Evolutionary conservation across 2,113 vertebrate genomes (phyloP).

Genomic region (Podiceps cristatus): DNA sequence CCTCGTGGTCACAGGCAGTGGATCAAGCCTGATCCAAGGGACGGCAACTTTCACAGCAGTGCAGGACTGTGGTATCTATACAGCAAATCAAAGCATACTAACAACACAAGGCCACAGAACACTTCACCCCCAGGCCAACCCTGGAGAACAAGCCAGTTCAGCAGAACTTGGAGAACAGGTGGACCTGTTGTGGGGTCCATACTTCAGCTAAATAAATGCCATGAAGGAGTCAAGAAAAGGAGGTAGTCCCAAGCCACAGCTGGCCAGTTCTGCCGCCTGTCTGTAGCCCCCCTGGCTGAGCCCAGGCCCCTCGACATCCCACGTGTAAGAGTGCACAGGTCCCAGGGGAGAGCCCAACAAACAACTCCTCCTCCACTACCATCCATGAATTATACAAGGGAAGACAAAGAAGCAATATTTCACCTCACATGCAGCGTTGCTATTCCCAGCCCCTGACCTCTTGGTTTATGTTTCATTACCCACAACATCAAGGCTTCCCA

Average conservation of each 20-base stretch:
- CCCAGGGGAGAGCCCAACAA: neutral
- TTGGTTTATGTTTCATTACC: neutral
- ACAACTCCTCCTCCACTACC: neutral
- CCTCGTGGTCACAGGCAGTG: neutral
- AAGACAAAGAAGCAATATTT: neutral
- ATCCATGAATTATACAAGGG: neutral
- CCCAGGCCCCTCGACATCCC: neutral
- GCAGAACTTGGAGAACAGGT: neutral
- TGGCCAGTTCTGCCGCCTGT: neutral
- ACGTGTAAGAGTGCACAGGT: fast-evolving
- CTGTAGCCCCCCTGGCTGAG: neutral
- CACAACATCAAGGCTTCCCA: neutral
- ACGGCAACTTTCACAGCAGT: neutral
- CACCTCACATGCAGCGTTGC: fast-evolving
- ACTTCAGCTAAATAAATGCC: neutral
- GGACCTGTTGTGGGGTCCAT: neutral
- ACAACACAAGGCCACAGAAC: neutral
- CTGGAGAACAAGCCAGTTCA: neutral
- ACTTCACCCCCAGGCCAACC: neutral
- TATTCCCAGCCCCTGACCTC: neutral
- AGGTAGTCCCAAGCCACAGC: neutral
- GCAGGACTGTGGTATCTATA: fast-evolving
- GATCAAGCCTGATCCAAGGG: neutral
- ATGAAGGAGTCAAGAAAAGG: neutral
- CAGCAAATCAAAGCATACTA: neutral